A percentile compares a stretch with the other conserved stretches of the same genome.
These are phyloP conservation scores for Xenus cinereus DNA, from an alignment of 2,113 vertebrate genomes.

Conservation along the genomic window DNA sequence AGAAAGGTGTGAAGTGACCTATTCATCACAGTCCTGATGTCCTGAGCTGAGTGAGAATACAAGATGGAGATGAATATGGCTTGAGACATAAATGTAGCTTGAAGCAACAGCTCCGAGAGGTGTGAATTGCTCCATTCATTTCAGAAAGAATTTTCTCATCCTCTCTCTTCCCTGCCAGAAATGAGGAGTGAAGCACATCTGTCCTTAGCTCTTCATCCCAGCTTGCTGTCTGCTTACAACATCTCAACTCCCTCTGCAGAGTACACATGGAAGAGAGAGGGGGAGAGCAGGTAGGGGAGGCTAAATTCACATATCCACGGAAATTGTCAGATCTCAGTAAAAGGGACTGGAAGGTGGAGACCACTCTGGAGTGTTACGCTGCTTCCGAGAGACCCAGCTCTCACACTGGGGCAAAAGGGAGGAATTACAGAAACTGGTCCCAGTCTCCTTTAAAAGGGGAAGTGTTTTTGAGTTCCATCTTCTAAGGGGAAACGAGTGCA, in stretches of 20 bases:
- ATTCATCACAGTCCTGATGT: not conserved
- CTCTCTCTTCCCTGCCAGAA: not conserved
- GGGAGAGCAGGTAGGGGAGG: not conserved
- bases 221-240: not conserved
- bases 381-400: not conserved
- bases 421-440: not conserved
- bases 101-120: not conserved
- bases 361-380: not conserved
- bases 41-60: not conserved
- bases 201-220: not conserved
- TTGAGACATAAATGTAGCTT: not conserved
- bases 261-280: not conserved
- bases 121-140: not conserved
- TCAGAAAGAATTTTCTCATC: not conserved
- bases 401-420: not conserved
- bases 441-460: not conserved
- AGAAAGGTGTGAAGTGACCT: slow-evolving; percentile 6
- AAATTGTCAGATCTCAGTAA: not conserved
- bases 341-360: not conserved
- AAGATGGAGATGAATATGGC: not conserved
- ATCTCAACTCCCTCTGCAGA: not conserved
- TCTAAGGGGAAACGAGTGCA: not conserved
- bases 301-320: not conserved
- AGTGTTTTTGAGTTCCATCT: not conserved
- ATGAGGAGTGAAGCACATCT: not conserved